Base-by-base conservation (phyloP, 2,113 vertebrate genomes). In the Lepus americanus region DNA sequence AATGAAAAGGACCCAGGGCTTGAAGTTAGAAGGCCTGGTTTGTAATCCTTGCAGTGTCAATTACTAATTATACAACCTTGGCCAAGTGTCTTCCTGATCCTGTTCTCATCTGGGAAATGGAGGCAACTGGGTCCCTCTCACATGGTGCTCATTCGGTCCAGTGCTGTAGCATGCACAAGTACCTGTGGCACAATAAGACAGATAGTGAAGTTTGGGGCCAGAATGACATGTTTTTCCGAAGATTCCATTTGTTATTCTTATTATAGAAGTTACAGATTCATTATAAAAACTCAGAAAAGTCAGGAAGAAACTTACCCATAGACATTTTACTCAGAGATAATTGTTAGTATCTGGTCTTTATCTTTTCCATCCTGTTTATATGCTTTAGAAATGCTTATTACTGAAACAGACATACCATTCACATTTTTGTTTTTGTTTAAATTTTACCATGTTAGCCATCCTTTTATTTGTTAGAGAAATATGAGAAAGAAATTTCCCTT, bases 141-240 rank as follows among this genome's bases (percentile, higher is more conserved):
- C n/a, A 7, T 20, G 31, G n/a, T 78, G 31, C 14, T 77, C 39
- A 72, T 69, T 86, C 33, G 44, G 22, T 44, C 79, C 31, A 64
- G 39, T 49, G 74, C 29, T 61, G 76, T 39, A 92, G 70, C 0
- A 3, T 69, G 29, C 74, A 74, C 87, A 61, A 55, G 39, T 53
- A 55, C n/a, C 69, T 67, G 64, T 67, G 49, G 8, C 73, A 5
- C 53, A 69, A 36, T 76, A 88, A 59, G 90, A 23, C 49, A 94
- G 69, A n/a, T 20, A 69, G 70, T 77, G 81, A 86, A 59, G 63
- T 76, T 53, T 88, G 80, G 53, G 96, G 61, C 66, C 36, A 82
- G 78, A 82, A 61, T 77, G 27, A 72, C 61, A 86, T 73, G 13
- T 94, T 95, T 91, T 77, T 69, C 70, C 89, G 51, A 95, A 95